Conservation (phyloP, 2,888 invertebrate genomes). For the Cryptophagus acutangulus region DNA sequence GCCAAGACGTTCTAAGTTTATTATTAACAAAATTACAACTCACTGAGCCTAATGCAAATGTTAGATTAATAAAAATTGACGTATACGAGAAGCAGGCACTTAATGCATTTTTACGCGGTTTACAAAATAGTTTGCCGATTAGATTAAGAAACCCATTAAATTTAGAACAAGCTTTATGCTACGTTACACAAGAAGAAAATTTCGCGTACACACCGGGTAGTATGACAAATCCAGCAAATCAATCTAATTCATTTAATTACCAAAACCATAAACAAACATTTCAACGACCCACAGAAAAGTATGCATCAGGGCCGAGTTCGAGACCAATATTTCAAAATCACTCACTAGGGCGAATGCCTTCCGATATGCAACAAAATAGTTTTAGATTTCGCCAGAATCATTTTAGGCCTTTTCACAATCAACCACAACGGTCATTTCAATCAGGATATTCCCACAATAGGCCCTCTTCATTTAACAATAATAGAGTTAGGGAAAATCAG, state of each 20-base stretch:
- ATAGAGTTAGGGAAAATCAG: neutral
- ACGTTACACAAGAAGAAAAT: slow-evolving; percentile 5
- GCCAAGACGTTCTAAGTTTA: slow-evolving; percentile 3
- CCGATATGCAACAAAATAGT: slow-evolving; percentile 1
- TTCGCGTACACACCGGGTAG: slow-evolving; percentile 2
- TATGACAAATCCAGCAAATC: too few species aligned
- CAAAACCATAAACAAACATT: too few species aligned
- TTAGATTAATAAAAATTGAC: neutral
- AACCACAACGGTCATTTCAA: too few species aligned
- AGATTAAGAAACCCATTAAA: slow-evolving; percentile 4
- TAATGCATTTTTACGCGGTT: slow-evolving; percentile 2
- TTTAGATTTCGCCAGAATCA: neutral
- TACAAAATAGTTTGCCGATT: slow-evolving; percentile 5
- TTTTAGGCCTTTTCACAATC: neutral
- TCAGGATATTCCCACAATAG: too few species aligned
- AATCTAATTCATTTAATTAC: too few species aligned
- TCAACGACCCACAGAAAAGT: too few species aligned
- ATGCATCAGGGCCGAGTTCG: too few species aligned
- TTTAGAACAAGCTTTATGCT: slow-evolving; percentile 4
- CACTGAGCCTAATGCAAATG: neutral
- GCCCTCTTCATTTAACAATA: neutral
- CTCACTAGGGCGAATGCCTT: too few species aligned
- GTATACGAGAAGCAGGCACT: slow-evolving; percentile 3
- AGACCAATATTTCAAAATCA: too few species aligned
- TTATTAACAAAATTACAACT: slow-evolving; percentile 7